phyloP scores from a whole-genome alignment of 2,797 vertebrate species.

The Amblyraja radiata region DNA sequence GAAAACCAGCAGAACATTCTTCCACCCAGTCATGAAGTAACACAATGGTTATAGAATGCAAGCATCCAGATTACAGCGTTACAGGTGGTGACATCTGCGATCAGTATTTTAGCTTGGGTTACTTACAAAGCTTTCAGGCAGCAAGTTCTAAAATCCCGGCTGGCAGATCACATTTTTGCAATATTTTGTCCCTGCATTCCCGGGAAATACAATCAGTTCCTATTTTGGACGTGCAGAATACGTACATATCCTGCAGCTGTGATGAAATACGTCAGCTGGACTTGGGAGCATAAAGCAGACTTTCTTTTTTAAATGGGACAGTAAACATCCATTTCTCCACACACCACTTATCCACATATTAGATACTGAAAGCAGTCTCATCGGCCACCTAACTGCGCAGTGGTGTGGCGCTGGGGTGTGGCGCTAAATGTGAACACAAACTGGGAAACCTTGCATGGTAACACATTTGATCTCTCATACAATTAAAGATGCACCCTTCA shows the following conservation, averaged over 20 bases:
- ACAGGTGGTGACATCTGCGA: not conserved
- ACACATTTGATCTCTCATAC: too few species aligned
- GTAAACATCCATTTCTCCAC: not conserved
- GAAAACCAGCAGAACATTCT: constrained; percentile 11
- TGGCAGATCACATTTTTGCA: not conserved
- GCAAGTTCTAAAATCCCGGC: not conserved
- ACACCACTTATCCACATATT: not conserved
- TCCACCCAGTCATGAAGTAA: not conserved
- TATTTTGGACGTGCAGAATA: not conserved
- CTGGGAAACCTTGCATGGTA: not conserved
- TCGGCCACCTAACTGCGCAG: not conserved
- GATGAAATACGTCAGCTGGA: not conserved
- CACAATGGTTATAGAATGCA: not conserved
- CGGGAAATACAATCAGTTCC: not conserved
- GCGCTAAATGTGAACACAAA: not conserved
- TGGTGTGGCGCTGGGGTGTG: not conserved
- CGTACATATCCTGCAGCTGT: not conserved
- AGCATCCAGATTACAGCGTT: not conserved
- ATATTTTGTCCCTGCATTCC: not conserved
- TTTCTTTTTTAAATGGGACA: not conserved
- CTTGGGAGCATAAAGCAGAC: not conserved
- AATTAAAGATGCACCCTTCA: too few species aligned
- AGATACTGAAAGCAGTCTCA: not conserved
- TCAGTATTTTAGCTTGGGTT: not conserved
- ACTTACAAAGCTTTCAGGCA: not conserved